Base-by-base conservation (phyloP, 2,113 vertebrate genomes). In the Anguilla japonica region DNA sequence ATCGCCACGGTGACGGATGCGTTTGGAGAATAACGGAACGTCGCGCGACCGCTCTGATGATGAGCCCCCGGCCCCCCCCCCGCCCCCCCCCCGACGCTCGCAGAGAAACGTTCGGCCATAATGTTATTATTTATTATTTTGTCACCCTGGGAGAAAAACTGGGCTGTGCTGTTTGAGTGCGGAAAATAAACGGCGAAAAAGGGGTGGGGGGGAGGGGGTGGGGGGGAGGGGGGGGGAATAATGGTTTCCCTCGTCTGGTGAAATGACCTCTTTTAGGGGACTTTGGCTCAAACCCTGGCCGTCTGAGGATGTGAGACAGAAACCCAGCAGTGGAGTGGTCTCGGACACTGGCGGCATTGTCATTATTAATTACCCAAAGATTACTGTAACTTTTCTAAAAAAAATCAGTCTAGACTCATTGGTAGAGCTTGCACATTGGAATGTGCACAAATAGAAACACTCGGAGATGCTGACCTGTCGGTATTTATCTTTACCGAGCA, bases 171-270 rank as follows among this genome's bases (percentile, higher is more conserved):
- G 93, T 91, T 92, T 93, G 91, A 95, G 91, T 92, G 79, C 93
- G 91, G 92, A 94, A 91, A 93, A 88, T 91, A 90, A 92, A 92
- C 89, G 88, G 89, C 85, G 63, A 82, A 88, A 85, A 88, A 82
- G 50, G 91, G 87, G 50, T 6, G 83, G 87, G 87, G 88, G 84
- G 91, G 89, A 83, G 34, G 83, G 85, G n/a, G n/a, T n/a, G n/a
- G n/a, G 91, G 87, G 50, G 50, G 83, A 87, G 87, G 88, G 84
- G 91, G 89, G 83, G 34, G 83, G 85, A 90, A 87, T 94, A 94
- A 95, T 94, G 93, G 93, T 90, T 89, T 92, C 86, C 34, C 89
- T 89, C 92, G 91, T 94, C 92, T 91, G 92, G 85, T 91, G 86
- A 94, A 94, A 94, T 93, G 88, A 92, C 89, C 88, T 90, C 93